A percentile compares a stretch with the other conserved stretches of the same genome.
Conservation (phyloP, 2,113 vertebrate species). For the Spea bombifrons region DNA sequence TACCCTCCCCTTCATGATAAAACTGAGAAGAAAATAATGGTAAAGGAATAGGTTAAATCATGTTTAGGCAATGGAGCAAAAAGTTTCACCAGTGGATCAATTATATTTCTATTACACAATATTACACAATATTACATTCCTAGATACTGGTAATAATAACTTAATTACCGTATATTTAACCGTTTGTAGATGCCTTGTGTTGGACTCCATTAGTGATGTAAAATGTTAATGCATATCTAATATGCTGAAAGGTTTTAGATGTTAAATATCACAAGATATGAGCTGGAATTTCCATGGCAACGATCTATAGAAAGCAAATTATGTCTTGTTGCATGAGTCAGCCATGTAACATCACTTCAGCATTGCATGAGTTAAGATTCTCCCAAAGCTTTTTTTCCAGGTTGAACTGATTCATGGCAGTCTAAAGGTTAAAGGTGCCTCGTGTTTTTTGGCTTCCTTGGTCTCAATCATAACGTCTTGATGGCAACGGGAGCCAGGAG, state of each 20-base stretch:
- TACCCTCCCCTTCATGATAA: too few relatives aligned
- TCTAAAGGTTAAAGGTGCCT: neutral
- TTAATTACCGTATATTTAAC: neutral
- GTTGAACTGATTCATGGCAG: neutral
- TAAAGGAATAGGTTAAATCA: too few relatives aligned
- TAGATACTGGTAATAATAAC: too few relatives aligned
- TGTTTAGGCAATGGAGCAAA: too few relatives aligned
- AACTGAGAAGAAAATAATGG: too few relatives aligned
- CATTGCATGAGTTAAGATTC: constrained; percentile 5
- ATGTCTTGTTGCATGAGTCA: neutral
- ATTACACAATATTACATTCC: neutral
- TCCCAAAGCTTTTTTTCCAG: neutral
- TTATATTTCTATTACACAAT: neutral
- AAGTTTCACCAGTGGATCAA: too few relatives aligned
- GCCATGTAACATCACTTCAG: neutral
- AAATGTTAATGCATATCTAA: constrained; percentile 21
- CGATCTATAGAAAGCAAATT: constrained; percentile 36
- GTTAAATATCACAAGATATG: constrained; percentile 43
- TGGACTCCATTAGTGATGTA: neutral
- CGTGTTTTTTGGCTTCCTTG: neutral
- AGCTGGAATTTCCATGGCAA: constrained; percentile 44
- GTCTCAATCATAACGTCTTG: too few relatives aligned
- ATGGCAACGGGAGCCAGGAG: too few relatives aligned
- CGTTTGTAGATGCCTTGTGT: neutral
- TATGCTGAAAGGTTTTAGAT: constrained; percentile 26